A percentile compares a stretch with the other conserved stretches of the same genome.
Evolutionary conservation across 2,113 vertebrate species (phyloP).

Genomic region (Noturus placidus): DNA sequence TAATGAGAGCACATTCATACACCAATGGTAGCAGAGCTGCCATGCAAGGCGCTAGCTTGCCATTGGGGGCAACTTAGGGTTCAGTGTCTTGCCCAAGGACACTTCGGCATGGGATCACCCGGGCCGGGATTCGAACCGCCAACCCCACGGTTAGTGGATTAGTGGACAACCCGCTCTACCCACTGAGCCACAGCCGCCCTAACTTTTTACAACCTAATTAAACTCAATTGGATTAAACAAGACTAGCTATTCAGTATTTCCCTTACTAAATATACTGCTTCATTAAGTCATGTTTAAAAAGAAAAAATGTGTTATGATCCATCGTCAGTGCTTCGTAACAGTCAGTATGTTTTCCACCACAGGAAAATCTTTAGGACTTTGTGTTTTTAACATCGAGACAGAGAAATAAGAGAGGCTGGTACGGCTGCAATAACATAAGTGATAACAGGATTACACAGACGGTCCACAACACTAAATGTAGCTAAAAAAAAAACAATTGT

Average conservation of each 20-base stretch:
- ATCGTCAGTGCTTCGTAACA: background rate
- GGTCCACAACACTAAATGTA: background rate
- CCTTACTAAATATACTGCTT: background rate
- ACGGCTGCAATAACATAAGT: background rate
- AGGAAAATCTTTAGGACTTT: background rate
- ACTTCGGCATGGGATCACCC: too few relatives aligned
- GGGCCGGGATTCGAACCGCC: too few relatives aligned
- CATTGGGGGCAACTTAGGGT: too few relatives aligned
- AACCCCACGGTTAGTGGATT: too few relatives aligned
- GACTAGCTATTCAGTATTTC: background rate
- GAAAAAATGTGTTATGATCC: background rate
- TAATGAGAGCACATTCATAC: too few relatives aligned
- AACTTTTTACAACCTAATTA: background rate
- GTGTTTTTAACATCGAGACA: background rate
- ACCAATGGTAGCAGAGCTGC: too few relatives aligned
- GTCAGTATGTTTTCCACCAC: background rate
- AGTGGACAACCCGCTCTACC: too few relatives aligned
- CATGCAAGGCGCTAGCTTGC: too few relatives aligned
- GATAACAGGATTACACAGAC: background rate
- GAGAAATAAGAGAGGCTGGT: background rate
- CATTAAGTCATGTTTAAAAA: background rate
- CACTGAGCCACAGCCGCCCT: too few relatives aligned
- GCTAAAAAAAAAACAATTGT: background rate
- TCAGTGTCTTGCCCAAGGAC: too few relatives aligned
- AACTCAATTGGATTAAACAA: background rate